phyloP scores from a whole-genome alignment of 2,888 invertebrate species.

The Athalia rosae region DNA sequence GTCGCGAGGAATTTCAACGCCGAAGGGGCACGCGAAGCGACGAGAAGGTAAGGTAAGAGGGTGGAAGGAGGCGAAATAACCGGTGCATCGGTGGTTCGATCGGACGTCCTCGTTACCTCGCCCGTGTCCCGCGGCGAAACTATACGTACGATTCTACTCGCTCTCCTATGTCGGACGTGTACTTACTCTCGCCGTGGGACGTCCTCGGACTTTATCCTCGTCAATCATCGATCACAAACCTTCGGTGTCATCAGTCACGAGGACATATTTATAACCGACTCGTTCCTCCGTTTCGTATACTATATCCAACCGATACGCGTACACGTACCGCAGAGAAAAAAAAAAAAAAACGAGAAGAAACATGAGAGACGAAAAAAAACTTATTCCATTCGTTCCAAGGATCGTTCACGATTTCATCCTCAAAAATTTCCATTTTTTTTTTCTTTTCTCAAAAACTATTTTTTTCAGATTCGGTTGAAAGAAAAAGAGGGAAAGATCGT shows the following conservation, averaged over 20 bases:
- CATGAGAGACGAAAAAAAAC: too few relatives aligned
- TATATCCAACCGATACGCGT: neutral
- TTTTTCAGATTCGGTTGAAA: too few relatives aligned
- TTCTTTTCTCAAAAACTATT: too few relatives aligned
- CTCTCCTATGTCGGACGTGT: slow-evolving; percentile 42
- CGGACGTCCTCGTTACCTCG: slow-evolving; percentile 38
- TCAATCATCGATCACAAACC: slow-evolving; percentile 51
- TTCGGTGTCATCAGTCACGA: slow-evolving; percentile 51
- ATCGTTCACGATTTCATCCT: too few relatives aligned
- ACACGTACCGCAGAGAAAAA: too few relatives aligned
- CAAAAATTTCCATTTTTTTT: too few relatives aligned
- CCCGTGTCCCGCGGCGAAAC: slow-evolving; percentile 41
- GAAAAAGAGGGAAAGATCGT: too few relatives aligned
- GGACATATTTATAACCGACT: slow-evolving; percentile 49
- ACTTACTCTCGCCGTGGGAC: slow-evolving; percentile 44
- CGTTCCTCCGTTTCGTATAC: slow-evolving; percentile 18
- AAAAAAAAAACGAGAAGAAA: too few relatives aligned
- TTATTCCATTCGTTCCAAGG: too few relatives aligned
- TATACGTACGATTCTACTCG: slow-evolving; percentile 36
- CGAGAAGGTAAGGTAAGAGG: neutral
- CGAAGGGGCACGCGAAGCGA: neutral
- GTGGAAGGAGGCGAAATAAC: slow-evolving; percentile 39
- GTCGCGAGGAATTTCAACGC: neutral
- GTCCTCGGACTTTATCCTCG: slow-evolving; percentile 46
- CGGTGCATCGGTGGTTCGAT: slow-evolving; percentile 16